Percentiles rank a stretch among this genome's conserved stretches.
phyloP scores from a whole-genome alignment of 2,888 invertebrate genomes.

The Drosophila ochracea region DNA sequence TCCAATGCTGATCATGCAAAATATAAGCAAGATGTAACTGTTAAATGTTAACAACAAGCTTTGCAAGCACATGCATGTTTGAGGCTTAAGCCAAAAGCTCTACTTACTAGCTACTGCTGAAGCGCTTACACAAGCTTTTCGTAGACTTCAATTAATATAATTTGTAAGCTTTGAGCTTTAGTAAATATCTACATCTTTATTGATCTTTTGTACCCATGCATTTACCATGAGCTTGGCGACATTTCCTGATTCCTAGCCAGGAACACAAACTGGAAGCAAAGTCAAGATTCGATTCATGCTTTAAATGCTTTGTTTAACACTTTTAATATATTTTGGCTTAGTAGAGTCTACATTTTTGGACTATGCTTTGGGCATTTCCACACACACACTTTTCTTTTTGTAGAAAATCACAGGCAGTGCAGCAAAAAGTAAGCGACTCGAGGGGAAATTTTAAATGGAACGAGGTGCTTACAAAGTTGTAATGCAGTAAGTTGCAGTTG shows the following conservation, averaged over 20 bases:
- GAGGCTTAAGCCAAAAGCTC: neutral
- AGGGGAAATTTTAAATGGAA: conserved; percentile 3
- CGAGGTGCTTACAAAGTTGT: conserved; percentile 43
- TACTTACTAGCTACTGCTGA: neutral
- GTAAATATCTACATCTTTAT: neutral
- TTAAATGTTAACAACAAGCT: conserved; percentile 3
- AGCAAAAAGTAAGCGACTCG: conserved; percentile 12
- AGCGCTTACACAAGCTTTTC: neutral
- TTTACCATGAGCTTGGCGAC: neutral
- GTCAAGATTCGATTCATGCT: neutral
- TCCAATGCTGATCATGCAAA: neutral
- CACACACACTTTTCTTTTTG: conserved; percentile 30
- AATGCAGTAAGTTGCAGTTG: conserved; percentile 51
- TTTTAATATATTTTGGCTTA: conserved; percentile 30
- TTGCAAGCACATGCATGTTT: conserved; percentile 5
- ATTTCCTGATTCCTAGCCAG: fast-evolving
- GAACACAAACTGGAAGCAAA: neutral
- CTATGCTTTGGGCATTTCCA: too few relatives aligned
- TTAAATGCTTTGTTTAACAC: neutral
- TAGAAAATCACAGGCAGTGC: conserved; percentile 37
- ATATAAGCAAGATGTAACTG: neutral
- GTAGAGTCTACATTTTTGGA: conserved; percentile 5
- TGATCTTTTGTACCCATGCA: neutral
- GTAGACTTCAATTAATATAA: neutral
- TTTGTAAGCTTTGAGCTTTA: neutral